Evolutionary conservation across 2,113 vertebrate species (phyloP), one percentile per base, ranked within the genome.

Genomic region (Etheostoma cragini): DNA sequence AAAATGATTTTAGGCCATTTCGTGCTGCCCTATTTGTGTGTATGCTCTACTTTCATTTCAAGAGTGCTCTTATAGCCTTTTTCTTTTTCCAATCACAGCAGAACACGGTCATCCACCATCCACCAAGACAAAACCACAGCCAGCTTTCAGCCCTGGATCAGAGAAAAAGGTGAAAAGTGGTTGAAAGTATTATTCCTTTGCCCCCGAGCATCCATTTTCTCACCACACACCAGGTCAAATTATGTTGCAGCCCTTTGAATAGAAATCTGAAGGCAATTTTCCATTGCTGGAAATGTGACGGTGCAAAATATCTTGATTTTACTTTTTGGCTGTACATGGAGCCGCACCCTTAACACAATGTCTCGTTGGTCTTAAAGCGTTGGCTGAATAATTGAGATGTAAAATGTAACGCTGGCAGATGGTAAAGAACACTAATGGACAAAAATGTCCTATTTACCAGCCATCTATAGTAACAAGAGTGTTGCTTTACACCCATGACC

Each of bases 41-140:
- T 6, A 3, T 47, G 69, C 57, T 73, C 30, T 66, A 13, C 54
- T 83, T 85, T 78, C 35, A 63, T 50, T 74, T 80, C 11, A 63
- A 71, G 73, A 13, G 45, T 24, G 24, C 50, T 78, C 38, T 76
- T 73, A 49, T 46, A 62, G 67, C 11, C 5, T 49, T 64, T 64
- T 57, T 46, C 35, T 35, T 35, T 35, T 7, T 72, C 71, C 78
- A 88, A 86, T 82, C 77, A 78, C 70, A 76, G 24, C 61, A 69
- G 70, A 78, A 67, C 58, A 52, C 71, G 7, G 50, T 60, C 45
- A 45, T 64, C 45, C 19, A 17, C 53, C 80, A 47, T 56, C 65
- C 6, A 72, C 75, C 22, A 85, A 62, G 3, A 58, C 22, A 49
- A 50, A 72, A 80, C 60, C 30, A 62, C 75, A 64, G 76, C n/a